Conservation (phyloP, 2,888 invertebrate species). For the Salpingus planirostris region DNA sequence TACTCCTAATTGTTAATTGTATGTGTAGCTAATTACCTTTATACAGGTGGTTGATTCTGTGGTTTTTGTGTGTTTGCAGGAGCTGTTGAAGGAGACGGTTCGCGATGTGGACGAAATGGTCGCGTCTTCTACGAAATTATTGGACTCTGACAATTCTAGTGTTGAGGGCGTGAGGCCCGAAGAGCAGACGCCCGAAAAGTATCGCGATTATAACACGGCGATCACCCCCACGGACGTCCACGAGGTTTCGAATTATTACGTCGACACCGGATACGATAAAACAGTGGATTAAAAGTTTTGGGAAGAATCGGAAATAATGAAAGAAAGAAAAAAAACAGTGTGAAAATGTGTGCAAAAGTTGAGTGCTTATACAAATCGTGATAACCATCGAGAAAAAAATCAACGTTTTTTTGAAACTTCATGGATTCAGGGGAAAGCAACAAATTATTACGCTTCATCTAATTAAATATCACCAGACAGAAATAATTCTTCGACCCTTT, state of each 20-base stretch:
- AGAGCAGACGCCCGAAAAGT: constrained; percentile 38
- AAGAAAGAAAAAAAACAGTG: no score
- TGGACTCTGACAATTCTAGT: constrained; percentile 15
- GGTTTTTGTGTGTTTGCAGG: constrained; percentile 3
- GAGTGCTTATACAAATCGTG: no score
- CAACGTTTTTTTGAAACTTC: constrained; percentile 19
- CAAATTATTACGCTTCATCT: no score
- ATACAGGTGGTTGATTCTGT: no score
- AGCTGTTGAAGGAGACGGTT: constrained; percentile 5
- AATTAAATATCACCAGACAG: no score
- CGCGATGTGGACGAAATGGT: constrained; percentile 57
- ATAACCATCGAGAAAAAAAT: constrained; percentile 5
- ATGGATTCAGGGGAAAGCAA: constrained; percentile 39
- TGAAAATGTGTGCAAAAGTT: constrained; percentile 9
- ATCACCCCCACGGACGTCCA: constrained; percentile 79
- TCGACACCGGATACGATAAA: constrained; percentile 28
- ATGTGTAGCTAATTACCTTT: no score
- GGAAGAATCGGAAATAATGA: no score
- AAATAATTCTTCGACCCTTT: no score
- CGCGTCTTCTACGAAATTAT: constrained; percentile 36
- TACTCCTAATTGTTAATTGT: no score
- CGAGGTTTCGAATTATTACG: constrained; percentile 63
- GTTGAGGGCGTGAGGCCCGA: constrained; percentile 25
- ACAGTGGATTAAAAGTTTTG: no score
- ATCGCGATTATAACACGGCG: constrained; percentile 60